phyloP scores from a whole-genome alignment of 2,113 vertebrate genomes.

The Stegastes partitus region DNA sequence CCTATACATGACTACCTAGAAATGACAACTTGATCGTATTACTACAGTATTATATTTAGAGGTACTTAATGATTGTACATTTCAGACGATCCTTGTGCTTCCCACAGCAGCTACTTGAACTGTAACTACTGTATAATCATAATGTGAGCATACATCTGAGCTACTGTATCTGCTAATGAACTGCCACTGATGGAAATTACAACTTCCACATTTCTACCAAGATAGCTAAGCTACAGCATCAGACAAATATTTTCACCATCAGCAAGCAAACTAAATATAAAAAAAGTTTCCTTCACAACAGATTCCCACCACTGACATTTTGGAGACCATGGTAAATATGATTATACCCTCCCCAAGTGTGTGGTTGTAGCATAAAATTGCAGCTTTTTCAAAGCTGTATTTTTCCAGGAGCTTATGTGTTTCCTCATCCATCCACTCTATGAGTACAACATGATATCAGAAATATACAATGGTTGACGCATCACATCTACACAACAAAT shows the following conservation, averaged over 20 bases:
- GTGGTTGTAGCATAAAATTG: background rate
- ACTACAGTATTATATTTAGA: background rate
- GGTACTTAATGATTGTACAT: constrained; percentile 2
- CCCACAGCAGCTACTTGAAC: background rate
- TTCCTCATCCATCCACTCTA: background rate
- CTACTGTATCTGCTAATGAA: background rate
- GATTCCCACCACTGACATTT: background rate
- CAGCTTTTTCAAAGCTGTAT: background rate
- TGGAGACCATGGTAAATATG: background rate
- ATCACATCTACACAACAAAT: constrained; percentile 2
- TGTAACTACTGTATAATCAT: background rate
- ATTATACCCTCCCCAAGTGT: background rate
- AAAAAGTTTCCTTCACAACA: background rate
- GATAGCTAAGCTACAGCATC: background rate
- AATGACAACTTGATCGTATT: background rate
- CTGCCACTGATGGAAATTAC: background rate
- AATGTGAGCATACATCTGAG: background rate
- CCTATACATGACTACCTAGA: background rate
- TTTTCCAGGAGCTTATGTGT: background rate
- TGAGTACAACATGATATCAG: background rate
- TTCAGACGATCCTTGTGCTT: background rate
- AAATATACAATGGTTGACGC: background rate
- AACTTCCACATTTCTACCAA: background rate
- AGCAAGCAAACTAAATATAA: constrained; percentile 9
- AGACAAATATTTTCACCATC: constrained; percentile 1